Base-by-base conservation (phyloP, 1,140 invertebrate genomes). In the Bombus ignitus region DNA sequence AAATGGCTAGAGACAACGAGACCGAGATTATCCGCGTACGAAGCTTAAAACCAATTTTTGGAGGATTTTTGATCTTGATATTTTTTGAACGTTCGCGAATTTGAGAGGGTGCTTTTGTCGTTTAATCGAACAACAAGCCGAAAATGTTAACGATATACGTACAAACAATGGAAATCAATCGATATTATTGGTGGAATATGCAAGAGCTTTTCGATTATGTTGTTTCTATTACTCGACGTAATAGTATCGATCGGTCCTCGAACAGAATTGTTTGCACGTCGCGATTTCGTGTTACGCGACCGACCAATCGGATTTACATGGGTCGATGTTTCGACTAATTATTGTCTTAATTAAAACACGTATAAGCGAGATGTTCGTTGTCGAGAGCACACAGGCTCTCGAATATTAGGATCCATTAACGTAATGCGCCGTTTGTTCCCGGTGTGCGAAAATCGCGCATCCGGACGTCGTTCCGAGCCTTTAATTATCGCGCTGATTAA, bases 271-370 rank as follows among this genome's bases (percentile, higher is more conserved):
- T 66, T 53, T 42, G 81, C 81, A 6, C 74, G 85, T 85, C 82
- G 77, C 75, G 76, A 89, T 83, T 89, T 87, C 76, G 80, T 76
- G 84, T 82, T 86, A 83, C 87, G 59, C 65, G 68, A 12, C 80
- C 68, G 59, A 57, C 57, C 87, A 89, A 89, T 89, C 88, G 70
- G 84, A 89, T 89, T 89, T 89, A 75, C 83, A 70, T 59, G 72
- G 79, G 28, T n/a, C 88, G 82, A 79, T 89, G 86, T 89, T 90
- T 89, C 89, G 79, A 81, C 86, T 87, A 89, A 90, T 90, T 89
- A 90, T 90, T 82, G 77, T 89, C 86, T 90, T 90, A 90, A 90
- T 90, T 90, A 90, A 90, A 90, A 89, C 89, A 82, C 73, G 89
- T 44, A 35, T 37, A 4, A 53, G 44, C n/a, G 68, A 39, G 66